Base-by-base conservation (phyloP, 2,888 invertebrate genomes). In the Frankliniella fusca region DNA sequence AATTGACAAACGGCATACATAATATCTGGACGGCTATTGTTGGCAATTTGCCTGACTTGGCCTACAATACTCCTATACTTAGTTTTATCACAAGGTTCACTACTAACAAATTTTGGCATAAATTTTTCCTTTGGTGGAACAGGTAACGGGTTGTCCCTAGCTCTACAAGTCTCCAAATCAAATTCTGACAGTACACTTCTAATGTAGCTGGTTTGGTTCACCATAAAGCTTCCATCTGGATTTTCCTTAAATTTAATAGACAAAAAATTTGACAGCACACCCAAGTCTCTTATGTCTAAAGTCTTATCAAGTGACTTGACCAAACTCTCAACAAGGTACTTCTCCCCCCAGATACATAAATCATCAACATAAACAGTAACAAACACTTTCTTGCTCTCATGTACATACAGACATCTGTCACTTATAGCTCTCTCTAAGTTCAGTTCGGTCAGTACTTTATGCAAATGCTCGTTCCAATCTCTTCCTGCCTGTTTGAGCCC, bases 401-500 rank as follows among this genome's bases (percentile, higher is more conserved):
- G 70, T 23, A 70, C 70, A 70, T 70, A 70, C 65, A 65, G n/a
- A 65, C 65, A 70, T 8, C 23, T 70, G 11, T 70, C 70, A 65
- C 20, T 20, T 20, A n/a, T 18, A 65, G n/a, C 18, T 65, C 65
- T 65, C 18, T n/a, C n/a, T 9, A 65, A 65, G 18, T 65, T 65
- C n/a, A 65, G 7, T 2, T 65, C n/a, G n/a, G 9, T 10, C 65
- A 65, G 18, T 18, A 65, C n/a, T 65, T 65, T 15, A n/a, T 65
- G 18, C 10, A 87, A 85, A n/a, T 84, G 83, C 48, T 84, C 82
- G 83, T 87, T 86, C 87, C 87, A 88, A 70, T 85, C 85, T 80
- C 87, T 82, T 12, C 87, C 85, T n/a, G 87, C 85, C 84, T 88
- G 87, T 82, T 87, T 87, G 2, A 88, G 84, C 86, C 86, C 81